These are phyloP conservation scores for Drosophila pectinifera DNA, from an alignment of 1,140 invertebrate species.

Conservation along the genomic window DNA sequence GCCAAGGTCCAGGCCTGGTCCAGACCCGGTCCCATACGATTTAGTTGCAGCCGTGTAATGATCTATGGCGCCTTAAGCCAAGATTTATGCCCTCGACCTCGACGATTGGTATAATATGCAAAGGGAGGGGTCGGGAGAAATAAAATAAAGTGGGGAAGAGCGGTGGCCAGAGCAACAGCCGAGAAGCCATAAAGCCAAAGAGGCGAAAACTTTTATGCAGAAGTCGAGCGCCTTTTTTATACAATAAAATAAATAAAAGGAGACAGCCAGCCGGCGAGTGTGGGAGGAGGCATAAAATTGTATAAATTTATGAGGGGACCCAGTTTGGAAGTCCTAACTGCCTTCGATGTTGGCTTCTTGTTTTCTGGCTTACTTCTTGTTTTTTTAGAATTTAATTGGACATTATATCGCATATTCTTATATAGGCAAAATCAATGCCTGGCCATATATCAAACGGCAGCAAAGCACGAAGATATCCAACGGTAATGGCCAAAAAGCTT, in stretches of 20 bases:
- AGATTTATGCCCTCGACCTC: constrained; percentile 66
- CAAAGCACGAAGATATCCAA: constrained; percentile 30
- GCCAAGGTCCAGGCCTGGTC: constrained; percentile 10
- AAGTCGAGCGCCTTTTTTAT: constrained; percentile 61
- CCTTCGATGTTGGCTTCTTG: constrained; percentile 30
- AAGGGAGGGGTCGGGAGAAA: constrained; percentile 9
- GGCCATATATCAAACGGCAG: constrained; percentile 47
- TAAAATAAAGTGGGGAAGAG: constrained; percentile 14
- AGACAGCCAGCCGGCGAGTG: constrained; percentile 10
- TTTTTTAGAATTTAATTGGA: constrained; percentile 76
- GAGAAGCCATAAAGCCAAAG: constrained; percentile 72
- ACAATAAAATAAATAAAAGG: constrained; percentile 77
- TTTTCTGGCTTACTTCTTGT: constrained; percentile 9
- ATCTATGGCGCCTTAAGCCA: constrained; percentile 75
- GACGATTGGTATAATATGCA: constrained; percentile 71
- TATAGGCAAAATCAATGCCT: constrained; percentile 56
- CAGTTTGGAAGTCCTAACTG: constrained; percentile 47
- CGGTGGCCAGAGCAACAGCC: constrained; percentile 15
- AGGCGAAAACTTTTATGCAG: constrained; percentile 51
- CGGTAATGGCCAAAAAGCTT: constrained; percentile 50
- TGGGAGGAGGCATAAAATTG: constrained; percentile 60
- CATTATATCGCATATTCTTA: constrained; percentile 72
- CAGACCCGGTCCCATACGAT: constrained; percentile 27
- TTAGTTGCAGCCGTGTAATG: constrained; percentile 67
- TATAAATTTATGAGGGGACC: constrained; percentile 73